Percentiles rank a stretch among this genome's conserved stretches.
phyloP scores from a whole-genome alignment of 2,888 invertebrate species.

The Thymelicus lineola region DNA sequence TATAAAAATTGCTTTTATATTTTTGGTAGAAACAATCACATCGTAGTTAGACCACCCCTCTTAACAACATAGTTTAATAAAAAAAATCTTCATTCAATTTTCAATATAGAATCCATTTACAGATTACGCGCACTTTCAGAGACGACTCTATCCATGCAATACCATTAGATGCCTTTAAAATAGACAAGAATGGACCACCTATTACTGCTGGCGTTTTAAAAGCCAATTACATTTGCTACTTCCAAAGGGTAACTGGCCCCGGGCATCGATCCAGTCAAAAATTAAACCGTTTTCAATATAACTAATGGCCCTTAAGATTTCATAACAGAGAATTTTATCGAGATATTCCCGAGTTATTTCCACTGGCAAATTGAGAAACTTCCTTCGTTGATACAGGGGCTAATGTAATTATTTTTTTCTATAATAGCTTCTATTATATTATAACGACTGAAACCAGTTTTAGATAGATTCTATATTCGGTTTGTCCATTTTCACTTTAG shows the following conservation, averaged over 20 bases:
- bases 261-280: conserved; percentile 49
- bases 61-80: neutral
- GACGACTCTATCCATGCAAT: conserved; percentile 30
- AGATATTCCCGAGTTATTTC: conserved; percentile 43
- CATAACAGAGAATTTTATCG: conserved; percentile 54
- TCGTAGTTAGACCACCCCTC: neutral
- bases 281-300: conserved; percentile 55
- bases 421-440: neutral
- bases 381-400: conserved; percentile 35
- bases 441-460: neutral
- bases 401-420: conserved; percentile 41
- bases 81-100: conserved; percentile 18
- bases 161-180: conserved; percentile 41
- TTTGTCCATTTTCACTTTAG: no score
- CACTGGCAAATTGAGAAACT: conserved; percentile 52
- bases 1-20: no score
- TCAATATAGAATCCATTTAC: conserved; percentile 30
- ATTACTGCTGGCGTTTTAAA: conserved; percentile 45
- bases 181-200: conserved; percentile 37
- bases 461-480: no score
- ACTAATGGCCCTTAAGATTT: conserved; percentile 56
- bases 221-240: conserved; percentile 55
- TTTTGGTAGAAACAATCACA: neutral
- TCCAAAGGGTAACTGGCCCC: conserved; percentile 45
- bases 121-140: conserved; percentile 16